A percentile compares a stretch with the other conserved stretches of the same genome.
Evolutionary conservation across 2,113 vertebrate genomes (phyloP).

Genomic region (Psammodynastes pulverulentus): DNA sequence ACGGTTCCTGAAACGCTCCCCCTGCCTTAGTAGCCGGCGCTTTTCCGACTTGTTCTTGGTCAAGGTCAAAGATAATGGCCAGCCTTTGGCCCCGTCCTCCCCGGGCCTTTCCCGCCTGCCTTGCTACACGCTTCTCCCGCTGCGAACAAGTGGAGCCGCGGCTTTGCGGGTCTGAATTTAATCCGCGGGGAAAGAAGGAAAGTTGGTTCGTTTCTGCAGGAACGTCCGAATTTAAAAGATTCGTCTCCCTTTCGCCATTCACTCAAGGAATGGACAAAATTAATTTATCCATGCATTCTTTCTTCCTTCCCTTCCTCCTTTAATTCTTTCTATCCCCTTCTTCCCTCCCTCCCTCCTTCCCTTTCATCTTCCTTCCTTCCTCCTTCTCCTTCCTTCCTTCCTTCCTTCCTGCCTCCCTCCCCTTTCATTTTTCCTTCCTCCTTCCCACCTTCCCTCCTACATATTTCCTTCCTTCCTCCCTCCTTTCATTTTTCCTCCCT

Average conservation of each 20-base stretch:
- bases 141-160: no score
- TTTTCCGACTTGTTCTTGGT: not conserved
- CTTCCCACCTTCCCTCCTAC: not conserved
- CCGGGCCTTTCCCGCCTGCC: not conserved
- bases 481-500: not conserved
- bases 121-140: no score
- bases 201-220: not conserved
- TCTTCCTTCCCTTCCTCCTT: no score
- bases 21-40: not conserved
- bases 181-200: not conserved
- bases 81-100: not conserved
- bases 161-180: not conserved
- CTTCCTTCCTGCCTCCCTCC: no score
- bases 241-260: not conserved
- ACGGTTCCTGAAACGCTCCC: not conserved
- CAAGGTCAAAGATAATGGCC: not conserved
- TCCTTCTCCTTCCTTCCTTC: fast-evolving
- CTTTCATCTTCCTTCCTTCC: no score
- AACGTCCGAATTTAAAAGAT: not conserved
- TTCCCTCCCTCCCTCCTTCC: no score
- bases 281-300: not conserved
- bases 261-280: not conserved
- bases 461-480: not conserved
- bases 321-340: no score
- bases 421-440: no score